phyloP scores from a whole-genome alignment of 2,888 invertebrate genomes.

The Leucoptera coffeella region DNA sequence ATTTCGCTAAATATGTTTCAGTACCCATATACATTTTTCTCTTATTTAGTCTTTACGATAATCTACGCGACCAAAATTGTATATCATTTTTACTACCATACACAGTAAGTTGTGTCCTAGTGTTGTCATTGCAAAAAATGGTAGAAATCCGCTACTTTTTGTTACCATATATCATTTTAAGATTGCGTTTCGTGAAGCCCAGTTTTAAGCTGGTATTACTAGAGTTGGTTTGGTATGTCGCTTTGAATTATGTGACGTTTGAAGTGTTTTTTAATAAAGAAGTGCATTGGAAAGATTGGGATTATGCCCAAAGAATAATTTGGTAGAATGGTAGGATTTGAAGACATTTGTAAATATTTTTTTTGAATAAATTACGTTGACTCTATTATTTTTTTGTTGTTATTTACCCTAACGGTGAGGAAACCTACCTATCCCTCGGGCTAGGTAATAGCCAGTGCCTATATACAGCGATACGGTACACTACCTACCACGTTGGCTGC shows the following conservation, averaged over 20 bases:
- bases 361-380: too few relatives aligned
- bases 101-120: conserved; percentile 51
- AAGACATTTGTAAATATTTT: too few relatives aligned
- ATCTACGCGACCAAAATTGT: conserved; percentile 40
- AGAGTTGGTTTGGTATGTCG: conserved; percentile 60
- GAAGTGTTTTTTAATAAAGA: conserved; percentile 73
- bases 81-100: conserved; percentile 56
- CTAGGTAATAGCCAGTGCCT: too few relatives aligned
- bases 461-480: too few relatives aligned
- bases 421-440: too few relatives aligned
- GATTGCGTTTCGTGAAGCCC: conserved; percentile 56
- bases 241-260: conserved; percentile 65
- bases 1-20: conserved; percentile 59
- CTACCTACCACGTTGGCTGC: too few relatives aligned
- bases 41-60: conserved; percentile 48
- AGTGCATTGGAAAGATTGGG: conserved; percentile 70
- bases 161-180: conserved; percentile 77
- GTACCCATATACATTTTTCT: conserved; percentile 70
- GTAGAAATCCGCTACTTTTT: conserved; percentile 95
- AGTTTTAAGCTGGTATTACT: conserved; percentile 34
- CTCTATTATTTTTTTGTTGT: too few relatives aligned
- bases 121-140: conserved; percentile 75
- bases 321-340: too few relatives aligned
- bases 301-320: conserved; percentile 74
- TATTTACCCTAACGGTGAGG: too few relatives aligned